Conservation (phyloP, 2,888 invertebrate species). For the Clivina fossor region DNA sequence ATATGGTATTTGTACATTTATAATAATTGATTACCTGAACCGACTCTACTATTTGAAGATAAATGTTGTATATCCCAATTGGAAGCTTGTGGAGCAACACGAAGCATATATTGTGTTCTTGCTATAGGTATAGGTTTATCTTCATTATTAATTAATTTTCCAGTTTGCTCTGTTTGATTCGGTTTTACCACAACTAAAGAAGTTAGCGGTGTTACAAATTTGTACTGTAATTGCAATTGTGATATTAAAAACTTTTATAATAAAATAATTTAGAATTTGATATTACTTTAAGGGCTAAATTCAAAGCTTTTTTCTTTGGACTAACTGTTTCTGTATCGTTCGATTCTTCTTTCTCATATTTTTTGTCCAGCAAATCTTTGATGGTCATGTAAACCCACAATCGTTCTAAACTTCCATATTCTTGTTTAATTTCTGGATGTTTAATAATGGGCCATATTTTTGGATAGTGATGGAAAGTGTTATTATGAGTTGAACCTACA, state of each 20-base stretch:
- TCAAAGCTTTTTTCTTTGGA: constrained; percentile 48
- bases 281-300: neutral
- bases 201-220: constrained; percentile 22
- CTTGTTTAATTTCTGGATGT: too few species aligned
- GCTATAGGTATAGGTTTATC: neutral
- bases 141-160: neutral
- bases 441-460: too few species aligned
- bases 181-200: constrained; percentile 30
- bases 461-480: too few species aligned
- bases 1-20: neutral
- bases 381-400: neutral
- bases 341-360: too few species aligned
- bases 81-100: too few species aligned
- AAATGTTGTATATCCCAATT: too few species aligned
- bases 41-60: too few species aligned
- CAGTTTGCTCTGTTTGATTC: neutral
- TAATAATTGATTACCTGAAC: too few species aligned
- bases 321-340: constrained; percentile 38
- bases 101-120: too few species aligned
- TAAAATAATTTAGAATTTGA: too few species aligned
- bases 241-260: too few species aligned
- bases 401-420: too few species aligned
- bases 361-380: neutral
- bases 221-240: constrained; percentile 40
- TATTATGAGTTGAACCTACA: neutral